These are phyloP conservation scores for Pipistrellus pygmaeus DNA, from an alignment of 2,797 vertebrate species.

Conservation along the genomic window DNA sequence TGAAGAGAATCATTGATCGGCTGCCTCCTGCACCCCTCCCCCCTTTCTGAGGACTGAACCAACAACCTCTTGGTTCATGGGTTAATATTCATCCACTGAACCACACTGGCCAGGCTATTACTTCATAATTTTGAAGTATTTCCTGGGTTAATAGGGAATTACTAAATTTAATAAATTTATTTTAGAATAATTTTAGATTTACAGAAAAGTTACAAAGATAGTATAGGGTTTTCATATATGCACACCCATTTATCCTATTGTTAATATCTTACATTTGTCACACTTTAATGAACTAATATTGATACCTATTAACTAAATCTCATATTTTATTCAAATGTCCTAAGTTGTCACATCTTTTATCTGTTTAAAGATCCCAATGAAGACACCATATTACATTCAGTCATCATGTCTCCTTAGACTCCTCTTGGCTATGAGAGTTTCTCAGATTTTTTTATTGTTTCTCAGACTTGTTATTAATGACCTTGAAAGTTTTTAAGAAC, in stretches of 20 bases:
- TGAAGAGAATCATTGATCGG: too few species aligned
- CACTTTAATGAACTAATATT: background rate
- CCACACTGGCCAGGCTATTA: background rate
- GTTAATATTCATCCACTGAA: too few species aligned
- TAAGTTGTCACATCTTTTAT: conserved; percentile 36
- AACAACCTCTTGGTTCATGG: too few species aligned
- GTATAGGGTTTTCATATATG: background rate
- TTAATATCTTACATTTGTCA: background rate
- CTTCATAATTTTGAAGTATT: background rate
- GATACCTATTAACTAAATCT: conserved; percentile 13
- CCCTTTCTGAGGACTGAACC: too few species aligned
- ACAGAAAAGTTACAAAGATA: conserved; percentile 13
- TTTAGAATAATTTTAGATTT: conserved; percentile 44
- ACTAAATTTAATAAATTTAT: background rate
- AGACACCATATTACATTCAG: background rate
- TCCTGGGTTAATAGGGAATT: background rate
- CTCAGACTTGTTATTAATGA: conserved; percentile 28
- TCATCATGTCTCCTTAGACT: conserved; percentile 1
- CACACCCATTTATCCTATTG: background rate
- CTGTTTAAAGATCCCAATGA: background rate
- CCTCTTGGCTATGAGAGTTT: background rate
- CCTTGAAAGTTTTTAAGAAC: background rate
- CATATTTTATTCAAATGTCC: conserved; percentile 42
- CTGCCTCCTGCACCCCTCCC: too few species aligned
- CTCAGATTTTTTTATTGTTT: conserved; percentile 10